Conservation (phyloP, 1,140 invertebrate species). For the Hestina assimilis region DNA sequence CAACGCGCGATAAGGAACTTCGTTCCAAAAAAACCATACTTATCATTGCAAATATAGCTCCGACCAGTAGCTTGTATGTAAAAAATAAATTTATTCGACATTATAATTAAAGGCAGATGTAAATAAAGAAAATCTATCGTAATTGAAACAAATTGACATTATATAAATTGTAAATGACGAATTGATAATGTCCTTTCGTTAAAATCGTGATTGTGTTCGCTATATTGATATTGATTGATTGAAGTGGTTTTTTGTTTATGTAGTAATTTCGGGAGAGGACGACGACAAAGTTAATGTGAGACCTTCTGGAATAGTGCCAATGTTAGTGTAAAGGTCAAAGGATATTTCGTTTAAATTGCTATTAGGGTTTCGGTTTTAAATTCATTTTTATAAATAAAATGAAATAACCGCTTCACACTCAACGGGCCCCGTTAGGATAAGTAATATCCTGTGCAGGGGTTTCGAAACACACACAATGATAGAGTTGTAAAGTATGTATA, state of each 20-base stretch:
- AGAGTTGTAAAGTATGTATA: no score
- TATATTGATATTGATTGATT: slow-evolving; percentile 60
- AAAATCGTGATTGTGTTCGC: slow-evolving; percentile 42
- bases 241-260: slow-evolving; percentile 45
- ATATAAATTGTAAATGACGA: slow-evolving; percentile 73
- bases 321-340: slow-evolving; percentile 1
- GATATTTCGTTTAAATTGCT: neutral
- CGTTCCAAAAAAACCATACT: no score
- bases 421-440: no score
- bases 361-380: no score
- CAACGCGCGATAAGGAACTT: no score
- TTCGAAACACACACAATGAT: no score
- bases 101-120: slow-evolving; percentile 10
- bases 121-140: slow-evolving; percentile 16
- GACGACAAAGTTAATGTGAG: slow-evolving; percentile 38
- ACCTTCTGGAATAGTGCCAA: slow-evolving; percentile 22
- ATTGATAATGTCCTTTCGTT: slow-evolving; percentile 62
- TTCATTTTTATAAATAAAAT: no score
- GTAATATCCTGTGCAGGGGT: no score
- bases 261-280: slow-evolving; percentile 39
- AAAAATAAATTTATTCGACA: neutral
- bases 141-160: slow-evolving; percentile 71
- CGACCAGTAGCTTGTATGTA: neutral
- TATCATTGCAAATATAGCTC: neutral
- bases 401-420: no score